Percentiles rank a stretch among this genome's conserved stretches.
These are phyloP conservation scores for Leptosomus discolor DNA, from an alignment of 2,113 vertebrate species.

Conservation along the genomic window DNA sequence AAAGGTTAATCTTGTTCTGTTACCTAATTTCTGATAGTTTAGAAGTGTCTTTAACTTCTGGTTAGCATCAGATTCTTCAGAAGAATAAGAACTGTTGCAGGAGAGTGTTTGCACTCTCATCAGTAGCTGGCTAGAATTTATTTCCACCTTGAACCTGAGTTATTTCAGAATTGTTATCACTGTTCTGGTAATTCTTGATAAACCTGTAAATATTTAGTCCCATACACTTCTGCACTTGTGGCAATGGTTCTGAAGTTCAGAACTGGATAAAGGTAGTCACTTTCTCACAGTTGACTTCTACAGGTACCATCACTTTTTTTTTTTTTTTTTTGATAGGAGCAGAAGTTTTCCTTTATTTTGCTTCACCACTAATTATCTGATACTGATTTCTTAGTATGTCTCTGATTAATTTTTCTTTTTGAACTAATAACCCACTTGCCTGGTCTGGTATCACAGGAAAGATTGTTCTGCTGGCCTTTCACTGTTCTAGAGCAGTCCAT, in stretches of 20 bases:
- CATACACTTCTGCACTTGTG: background rate
- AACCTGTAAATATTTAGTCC: background rate
- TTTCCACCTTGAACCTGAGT: background rate
- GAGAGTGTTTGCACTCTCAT: background rate
- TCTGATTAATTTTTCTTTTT: background rate
- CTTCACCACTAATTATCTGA: background rate
- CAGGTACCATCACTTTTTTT: background rate
- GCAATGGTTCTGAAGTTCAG: background rate
- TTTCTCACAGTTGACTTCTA: background rate
- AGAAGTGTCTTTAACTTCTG: background rate
- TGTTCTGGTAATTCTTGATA: background rate
- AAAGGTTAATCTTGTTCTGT: background rate
- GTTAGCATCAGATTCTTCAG: background rate
- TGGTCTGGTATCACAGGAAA: background rate
- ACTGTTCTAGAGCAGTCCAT: background rate
- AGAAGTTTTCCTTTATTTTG: background rate
- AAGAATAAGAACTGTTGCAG: background rate
- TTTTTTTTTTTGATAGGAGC: background rate
- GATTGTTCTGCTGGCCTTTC: background rate
- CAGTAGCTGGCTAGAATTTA: background rate
- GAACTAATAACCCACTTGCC: background rate
- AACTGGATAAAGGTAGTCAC: background rate
- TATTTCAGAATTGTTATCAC: background rate
- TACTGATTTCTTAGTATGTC: background rate
- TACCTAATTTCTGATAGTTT: background rate